Evolutionary conservation across 1,140 invertebrate species (phyloP).

Genomic region (Heliconius nattereri): DNA sequence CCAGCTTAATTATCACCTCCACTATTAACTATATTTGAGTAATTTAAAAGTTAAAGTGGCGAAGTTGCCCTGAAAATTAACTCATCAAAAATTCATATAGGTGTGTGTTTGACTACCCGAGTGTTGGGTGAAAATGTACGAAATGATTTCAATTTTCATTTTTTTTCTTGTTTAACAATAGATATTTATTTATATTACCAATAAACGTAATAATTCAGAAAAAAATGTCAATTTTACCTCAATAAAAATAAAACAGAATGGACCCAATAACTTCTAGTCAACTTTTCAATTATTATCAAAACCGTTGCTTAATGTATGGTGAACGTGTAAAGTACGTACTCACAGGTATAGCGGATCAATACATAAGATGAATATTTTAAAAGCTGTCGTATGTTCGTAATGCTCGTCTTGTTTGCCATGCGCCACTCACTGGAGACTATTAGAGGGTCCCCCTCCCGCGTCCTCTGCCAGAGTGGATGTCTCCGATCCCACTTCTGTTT

Average conservation of each 20-base stretch:
- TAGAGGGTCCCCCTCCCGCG: conserved; percentile 57
- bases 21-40: background rate
- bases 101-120: background rate
- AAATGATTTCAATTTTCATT: background rate
- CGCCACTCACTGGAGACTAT: conserved; percentile 74
- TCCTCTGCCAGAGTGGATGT: conserved; percentile 57
- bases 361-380: conserved; percentile 75
- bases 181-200: no score
- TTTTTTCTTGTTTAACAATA: background rate
- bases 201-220: no score
- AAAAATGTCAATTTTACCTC: background rate
- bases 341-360: conserved; percentile 43
- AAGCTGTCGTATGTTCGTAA: conserved; percentile 65
- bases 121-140: background rate
- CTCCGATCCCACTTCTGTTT: conserved; percentile 78
- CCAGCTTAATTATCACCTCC: background rate
- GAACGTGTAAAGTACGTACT: background rate
- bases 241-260: background rate
- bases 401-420: conserved; percentile 71
- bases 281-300: background rate
- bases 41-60: background rate
- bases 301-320: background rate
- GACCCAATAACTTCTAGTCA: background rate
- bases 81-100: background rate
- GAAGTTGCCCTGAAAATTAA: conserved; percentile 2